Conservation (phyloP, 2,797 vertebrate species). For the Yasuhikotakia modesta region DNA sequence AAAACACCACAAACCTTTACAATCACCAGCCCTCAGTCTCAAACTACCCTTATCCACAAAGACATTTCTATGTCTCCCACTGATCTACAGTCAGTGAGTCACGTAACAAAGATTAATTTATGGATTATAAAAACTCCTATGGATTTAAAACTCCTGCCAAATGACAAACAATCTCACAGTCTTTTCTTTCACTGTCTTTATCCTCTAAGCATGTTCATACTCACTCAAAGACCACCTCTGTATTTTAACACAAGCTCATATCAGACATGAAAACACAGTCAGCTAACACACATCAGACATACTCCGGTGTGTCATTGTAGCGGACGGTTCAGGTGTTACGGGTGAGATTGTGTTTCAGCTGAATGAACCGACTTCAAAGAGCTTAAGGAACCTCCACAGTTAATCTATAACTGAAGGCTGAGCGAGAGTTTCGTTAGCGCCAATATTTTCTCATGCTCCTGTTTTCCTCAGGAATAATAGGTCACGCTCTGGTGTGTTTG, state of each 20-base stretch:
- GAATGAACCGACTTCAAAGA: constrained; percentile 75
- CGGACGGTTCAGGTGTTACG: constrained; percentile 2
- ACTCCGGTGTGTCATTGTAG: constrained; percentile 8
- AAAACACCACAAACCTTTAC: neutral
- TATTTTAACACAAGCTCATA: neutral
- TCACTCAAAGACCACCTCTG: neutral
- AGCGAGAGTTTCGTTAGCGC: constrained; percentile 61
- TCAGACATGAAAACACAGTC: constrained; percentile 21
- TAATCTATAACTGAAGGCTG: constrained; percentile 71
- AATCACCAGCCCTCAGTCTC: neutral
- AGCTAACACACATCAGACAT: neutral
- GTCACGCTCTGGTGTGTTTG: neutral
- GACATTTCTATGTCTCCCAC: neutral
- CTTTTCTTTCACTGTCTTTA: neutral
- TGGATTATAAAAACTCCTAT: no score
- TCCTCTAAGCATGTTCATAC: neutral
- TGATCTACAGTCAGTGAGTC: neutral
- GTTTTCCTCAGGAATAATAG: constrained; percentile 15
- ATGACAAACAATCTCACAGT: neutral
- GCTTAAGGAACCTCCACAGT: constrained; percentile 67
- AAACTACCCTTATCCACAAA: neutral
- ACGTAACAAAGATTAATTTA: neutral
- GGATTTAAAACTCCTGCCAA: neutral
- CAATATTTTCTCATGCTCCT: constrained; percentile 30
- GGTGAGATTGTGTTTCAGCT: constrained; percentile 22